Conservation (phyloP, 2,888 invertebrate species). For the Hydroisotoma schaefferi region DNA sequence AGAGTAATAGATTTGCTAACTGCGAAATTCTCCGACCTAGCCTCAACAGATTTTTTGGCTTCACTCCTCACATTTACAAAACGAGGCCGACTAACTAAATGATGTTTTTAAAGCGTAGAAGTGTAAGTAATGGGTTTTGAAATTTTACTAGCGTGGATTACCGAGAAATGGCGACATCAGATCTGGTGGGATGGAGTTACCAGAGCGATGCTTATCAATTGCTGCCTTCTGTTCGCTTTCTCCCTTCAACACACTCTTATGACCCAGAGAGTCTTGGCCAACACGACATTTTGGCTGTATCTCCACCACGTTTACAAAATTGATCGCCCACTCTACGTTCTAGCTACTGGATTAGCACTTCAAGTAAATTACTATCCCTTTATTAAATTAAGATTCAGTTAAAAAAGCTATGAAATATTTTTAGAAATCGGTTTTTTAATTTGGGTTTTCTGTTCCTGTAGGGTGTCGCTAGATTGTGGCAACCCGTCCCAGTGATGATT, state of each 20-base stretch:
- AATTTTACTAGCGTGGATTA: slow-evolving; percentile 18
- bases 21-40: neutral
- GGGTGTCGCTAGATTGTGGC: slow-evolving; percentile 23
- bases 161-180: neutral
- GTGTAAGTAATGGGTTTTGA: no score
- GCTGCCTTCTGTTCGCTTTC: slow-evolving; percentile 16
- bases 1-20: no score
- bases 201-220: neutral
- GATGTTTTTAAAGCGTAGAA: neutral
- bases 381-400: no score
- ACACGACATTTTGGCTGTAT: slow-evolving; percentile 25
- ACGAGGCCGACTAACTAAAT: neutral
- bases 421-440: neutral
- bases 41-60: neutral
- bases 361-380: slow-evolving; percentile 30
- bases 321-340: slow-evolving; percentile 32
- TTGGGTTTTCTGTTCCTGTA: neutral
- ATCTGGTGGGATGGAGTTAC: neutral
- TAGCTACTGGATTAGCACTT: slow-evolving; percentile 20
- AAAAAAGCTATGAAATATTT: neutral
- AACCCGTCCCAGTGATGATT: neutral
- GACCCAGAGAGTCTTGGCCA: slow-evolving; percentile 14
- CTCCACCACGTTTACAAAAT: slow-evolving; percentile 28
- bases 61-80: neutral
- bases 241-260: slow-evolving; percentile 25